A percentile compares a stretch with the other conserved stretches of the same genome.
phyloP scores from a whole-genome alignment of 2,888 invertebrate genomes.

The Hoplodrina blanda region DNA sequence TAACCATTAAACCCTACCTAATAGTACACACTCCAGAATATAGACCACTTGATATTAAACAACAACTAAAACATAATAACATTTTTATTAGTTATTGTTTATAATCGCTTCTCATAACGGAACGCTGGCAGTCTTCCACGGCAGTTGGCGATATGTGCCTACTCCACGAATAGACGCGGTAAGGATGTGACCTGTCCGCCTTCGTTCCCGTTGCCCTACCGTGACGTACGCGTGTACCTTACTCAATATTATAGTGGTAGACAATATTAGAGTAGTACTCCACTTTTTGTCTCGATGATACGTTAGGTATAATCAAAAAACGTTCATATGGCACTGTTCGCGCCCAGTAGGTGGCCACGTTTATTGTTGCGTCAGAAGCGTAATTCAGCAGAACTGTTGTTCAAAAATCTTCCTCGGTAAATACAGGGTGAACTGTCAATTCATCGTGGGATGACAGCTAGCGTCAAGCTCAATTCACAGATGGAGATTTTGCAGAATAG shows the following conservation, averaged over 20 bases:
- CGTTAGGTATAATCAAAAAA: too few relatives aligned
- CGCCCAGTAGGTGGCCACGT: too few relatives aligned
- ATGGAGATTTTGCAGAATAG: too few relatives aligned
- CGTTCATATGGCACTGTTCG: too few relatives aligned
- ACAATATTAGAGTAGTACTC: background rate
- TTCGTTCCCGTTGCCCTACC: slow-evolving; percentile 59
- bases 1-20: too few relatives aligned
- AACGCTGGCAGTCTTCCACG: slow-evolving; percentile 79
- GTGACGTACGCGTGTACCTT: background rate
- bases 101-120: slow-evolving; percentile 47
- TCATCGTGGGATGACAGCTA: too few relatives aligned
- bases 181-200: slow-evolving; percentile 83
- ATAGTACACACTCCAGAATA: background rate
- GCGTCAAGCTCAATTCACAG: too few relatives aligned
- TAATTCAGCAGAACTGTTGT: too few relatives aligned
- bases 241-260: background rate
- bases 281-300: too few relatives aligned
- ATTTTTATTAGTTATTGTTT: slow-evolving; percentile 49
- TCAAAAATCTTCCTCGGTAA: too few relatives aligned
- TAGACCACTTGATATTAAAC: background rate
- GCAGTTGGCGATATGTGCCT: slow-evolving; percentile 65
- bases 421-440: too few relatives aligned
- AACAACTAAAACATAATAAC: background rate
- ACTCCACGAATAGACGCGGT: slow-evolving; percentile 75
- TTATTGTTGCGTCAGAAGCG: too few relatives aligned